Evolutionary conservation across 2,888 invertebrate species (phyloP).

Genomic region (Oxystoma pomonae): DNA sequence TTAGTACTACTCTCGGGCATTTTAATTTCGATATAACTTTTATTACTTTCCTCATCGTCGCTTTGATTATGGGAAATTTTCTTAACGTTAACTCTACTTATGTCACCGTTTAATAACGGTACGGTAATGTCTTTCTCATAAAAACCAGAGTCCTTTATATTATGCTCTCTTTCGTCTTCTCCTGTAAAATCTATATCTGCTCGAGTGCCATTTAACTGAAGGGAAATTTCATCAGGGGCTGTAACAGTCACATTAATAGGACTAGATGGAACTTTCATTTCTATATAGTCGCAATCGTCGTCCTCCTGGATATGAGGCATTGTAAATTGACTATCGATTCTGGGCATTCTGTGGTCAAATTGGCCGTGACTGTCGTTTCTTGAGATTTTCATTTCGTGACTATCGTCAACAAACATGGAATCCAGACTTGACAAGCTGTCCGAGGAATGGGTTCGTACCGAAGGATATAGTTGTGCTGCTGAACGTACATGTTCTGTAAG

Average conservation of each 20-base stretch:
- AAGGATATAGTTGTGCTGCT: slow-evolving; percentile 45
- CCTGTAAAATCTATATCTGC: no score
- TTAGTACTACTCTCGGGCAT: not conserved
- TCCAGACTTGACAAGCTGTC: slow-evolving; percentile 63
- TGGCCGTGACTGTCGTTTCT: slow-evolving; percentile 16
- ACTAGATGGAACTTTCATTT: slow-evolving; percentile 49
- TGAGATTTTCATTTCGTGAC: slow-evolving; percentile 48
- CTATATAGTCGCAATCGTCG: slow-evolving; percentile 21
- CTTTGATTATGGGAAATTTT: not conserved
- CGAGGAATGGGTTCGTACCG: slow-evolving; percentile 50
- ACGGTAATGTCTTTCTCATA: not conserved
- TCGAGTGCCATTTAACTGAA: slow-evolving; percentile 26
- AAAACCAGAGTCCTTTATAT: not conserved
- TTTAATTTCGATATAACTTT: slow-evolving; percentile 1
- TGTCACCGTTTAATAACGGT: not conserved
- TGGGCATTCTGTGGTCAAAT: slow-evolving; percentile 11
- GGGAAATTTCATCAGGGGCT: slow-evolving; percentile 40
- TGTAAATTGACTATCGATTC: slow-evolving; percentile 23
- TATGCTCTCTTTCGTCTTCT: not conserved
- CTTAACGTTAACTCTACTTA: not conserved
- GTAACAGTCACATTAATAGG: slow-evolving; percentile 39
- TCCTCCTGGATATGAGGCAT: slow-evolving; percentile 26
- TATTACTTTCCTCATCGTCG: not conserved
- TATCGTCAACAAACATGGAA: slow-evolving; percentile 53
- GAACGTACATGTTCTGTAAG: slow-evolving; percentile 45